Evolutionary conservation across 2,888 invertebrate species (phyloP).

Genomic region (Timema podura): DNA sequence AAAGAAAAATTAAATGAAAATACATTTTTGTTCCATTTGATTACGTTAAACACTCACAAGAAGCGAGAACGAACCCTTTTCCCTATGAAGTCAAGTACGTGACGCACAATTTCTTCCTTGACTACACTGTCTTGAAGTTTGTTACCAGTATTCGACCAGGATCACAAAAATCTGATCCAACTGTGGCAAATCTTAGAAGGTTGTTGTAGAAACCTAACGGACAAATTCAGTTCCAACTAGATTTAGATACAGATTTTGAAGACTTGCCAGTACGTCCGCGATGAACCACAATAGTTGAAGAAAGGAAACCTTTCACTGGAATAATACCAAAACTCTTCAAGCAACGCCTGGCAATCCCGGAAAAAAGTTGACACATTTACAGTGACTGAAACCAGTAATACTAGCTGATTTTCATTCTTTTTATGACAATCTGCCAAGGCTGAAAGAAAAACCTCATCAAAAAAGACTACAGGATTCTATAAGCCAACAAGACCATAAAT

Average conservation of each 20-base stretch:
- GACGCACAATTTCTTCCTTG: neutral
- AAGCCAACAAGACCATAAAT: neutral
- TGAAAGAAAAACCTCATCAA: neutral
- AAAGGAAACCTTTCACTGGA: neutral
- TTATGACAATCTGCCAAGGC: neutral
- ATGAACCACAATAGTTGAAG: neutral
- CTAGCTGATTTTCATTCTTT: conserved; percentile 5
- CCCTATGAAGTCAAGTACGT: conserved; percentile 9
- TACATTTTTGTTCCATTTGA: no score
- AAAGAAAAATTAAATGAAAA: no score
- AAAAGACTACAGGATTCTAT: neutral
- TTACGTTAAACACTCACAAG: neutral
- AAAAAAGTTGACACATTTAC: neutral
- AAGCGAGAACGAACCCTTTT: neutral
- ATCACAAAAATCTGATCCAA: conserved; percentile 7
- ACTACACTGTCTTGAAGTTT: conserved; percentile 2
- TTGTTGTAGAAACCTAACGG: neutral
- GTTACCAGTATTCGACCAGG: conserved; percentile 7
- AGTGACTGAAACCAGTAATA: neutral
- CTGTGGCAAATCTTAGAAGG: neutral
- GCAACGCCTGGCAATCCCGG: conserved; percentile 5
- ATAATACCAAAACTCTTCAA: conserved; percentile 9
- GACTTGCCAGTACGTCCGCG: conserved; percentile 2
- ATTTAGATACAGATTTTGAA: neutral
- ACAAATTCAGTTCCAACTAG: neutral